Percentiles rank a stretch among this genome's conserved stretches.
These are phyloP conservation scores for Hypsibius dujardini DNA, from an alignment of 1,140 invertebrate genomes.

Conservation along the genomic window DNA sequence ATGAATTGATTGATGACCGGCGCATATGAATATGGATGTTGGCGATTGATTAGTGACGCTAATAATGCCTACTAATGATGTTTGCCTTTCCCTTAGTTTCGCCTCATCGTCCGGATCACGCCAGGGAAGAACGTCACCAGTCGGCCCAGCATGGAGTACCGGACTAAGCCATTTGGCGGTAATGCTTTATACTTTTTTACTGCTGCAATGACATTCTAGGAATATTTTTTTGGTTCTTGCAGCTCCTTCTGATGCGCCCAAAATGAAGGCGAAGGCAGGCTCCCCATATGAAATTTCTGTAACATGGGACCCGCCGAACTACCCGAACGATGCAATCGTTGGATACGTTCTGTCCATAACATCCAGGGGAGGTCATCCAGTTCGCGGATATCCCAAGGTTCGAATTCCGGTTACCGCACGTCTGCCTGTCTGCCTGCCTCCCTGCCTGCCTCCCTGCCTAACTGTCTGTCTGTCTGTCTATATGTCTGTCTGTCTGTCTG, in stretches of 20 bases:
- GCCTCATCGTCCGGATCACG: no score
- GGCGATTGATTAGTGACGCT: not conserved
- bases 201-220: not conserved
- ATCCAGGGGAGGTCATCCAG: not conserved
- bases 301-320: slow-evolving; percentile 2
- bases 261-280: not conserved
- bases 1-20: no score
- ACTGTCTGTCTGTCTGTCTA: no score
- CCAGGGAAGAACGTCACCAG: no score
- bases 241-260: not conserved
- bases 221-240: not conserved
- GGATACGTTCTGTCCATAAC: not conserved
- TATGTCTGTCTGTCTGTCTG: no score
- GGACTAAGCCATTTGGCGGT: not conserved
- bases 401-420: not conserved
- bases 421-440: not conserved
- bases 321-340: not conserved
- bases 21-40: no score
- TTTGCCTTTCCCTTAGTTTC: not conserved
- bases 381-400: not conserved
- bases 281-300: not conserved
- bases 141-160: not conserved
- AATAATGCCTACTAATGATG: not conserved
- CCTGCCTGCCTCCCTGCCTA: not conserved
- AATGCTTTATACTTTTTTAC: not conserved